Conservation (phyloP, 2,797 vertebrate species). For the Staurois parvus region DNA sequence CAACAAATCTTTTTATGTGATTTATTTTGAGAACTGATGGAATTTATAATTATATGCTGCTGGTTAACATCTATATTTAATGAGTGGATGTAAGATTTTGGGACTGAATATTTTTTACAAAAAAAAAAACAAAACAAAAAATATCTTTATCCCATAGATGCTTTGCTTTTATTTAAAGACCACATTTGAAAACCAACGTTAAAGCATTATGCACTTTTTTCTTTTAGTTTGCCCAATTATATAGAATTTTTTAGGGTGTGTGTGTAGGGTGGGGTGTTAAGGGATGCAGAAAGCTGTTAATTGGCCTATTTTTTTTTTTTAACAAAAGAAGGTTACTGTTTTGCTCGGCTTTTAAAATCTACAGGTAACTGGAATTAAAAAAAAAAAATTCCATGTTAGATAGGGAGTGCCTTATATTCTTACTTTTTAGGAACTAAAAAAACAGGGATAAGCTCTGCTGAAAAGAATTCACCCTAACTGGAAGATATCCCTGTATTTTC, state of each 20-base stretch:
- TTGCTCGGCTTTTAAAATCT: conserved; percentile 12
- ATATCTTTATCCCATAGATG: conserved; percentile 44
- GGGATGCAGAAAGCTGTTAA: conserved; percentile 43
- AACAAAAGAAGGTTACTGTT: background rate
- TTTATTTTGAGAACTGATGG: conserved; percentile 46
- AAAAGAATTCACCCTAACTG: conserved; percentile 26
- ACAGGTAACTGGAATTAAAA: background rate
- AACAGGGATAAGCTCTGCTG: no score
- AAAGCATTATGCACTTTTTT: conserved; percentile 62
- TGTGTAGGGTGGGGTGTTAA: conserved; percentile 50
- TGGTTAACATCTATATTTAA: conserved; percentile 54
- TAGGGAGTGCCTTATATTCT: conserved; percentile 11
- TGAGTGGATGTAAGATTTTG: conserved; percentile 53
- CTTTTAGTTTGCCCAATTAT: conserved; percentile 49
- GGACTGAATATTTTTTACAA: conserved; percentile 14
- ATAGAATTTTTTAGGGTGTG: conserved; percentile 54
- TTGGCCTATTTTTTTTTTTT: conserved; percentile 33
- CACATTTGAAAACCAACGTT: conserved; percentile 56
- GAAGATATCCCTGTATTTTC: conserved; percentile 36
- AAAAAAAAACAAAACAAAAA: background rate
- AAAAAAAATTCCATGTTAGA: background rate
- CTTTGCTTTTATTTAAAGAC: conserved; percentile 57
- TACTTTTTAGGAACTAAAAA: conserved; percentile 18
- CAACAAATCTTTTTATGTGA: conserved; percentile 24
- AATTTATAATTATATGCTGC: conserved; percentile 48